Conservation (phyloP, 2,888 invertebrate species). For the Eilema griseolum region DNA sequence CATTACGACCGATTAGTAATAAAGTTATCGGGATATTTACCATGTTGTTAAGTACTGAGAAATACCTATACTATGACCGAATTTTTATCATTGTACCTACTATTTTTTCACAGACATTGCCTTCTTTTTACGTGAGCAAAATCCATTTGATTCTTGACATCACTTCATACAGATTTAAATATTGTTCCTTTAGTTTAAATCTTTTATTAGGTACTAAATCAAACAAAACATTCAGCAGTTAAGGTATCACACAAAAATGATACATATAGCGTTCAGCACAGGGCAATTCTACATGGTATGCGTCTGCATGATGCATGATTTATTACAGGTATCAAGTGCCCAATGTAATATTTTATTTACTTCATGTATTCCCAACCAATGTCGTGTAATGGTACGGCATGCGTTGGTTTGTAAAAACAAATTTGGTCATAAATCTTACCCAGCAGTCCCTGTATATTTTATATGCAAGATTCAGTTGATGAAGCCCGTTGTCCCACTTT, state of each 20-base stretch:
- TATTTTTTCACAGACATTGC: no score
- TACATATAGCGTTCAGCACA: background rate
- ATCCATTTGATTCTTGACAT: no score
- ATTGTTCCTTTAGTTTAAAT: no score
- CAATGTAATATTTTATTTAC: background rate
- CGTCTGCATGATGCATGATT: background rate
- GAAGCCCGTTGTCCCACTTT: slow-evolving; percentile 4
- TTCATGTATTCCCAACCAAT: background rate
- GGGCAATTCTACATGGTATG: background rate
- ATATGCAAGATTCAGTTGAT: slow-evolving; percentile 1
- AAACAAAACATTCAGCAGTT: background rate
- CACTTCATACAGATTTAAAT: no score
- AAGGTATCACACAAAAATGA: background rate
- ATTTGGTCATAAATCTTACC: background rate
- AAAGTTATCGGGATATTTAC: no score
- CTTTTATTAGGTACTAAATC: background rate
- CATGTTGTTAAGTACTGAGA: no score
- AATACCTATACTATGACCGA: no score
- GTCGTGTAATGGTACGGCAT: background rate
- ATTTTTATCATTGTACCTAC: no score
- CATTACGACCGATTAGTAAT: no score
- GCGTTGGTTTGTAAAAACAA: background rate
- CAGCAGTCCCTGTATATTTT: background rate
- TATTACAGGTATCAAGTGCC: background rate
- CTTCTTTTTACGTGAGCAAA: no score